Evolutionary conservation across 2,888 invertebrate species (phyloP).

Genomic region (Trachelus stipa): DNA sequence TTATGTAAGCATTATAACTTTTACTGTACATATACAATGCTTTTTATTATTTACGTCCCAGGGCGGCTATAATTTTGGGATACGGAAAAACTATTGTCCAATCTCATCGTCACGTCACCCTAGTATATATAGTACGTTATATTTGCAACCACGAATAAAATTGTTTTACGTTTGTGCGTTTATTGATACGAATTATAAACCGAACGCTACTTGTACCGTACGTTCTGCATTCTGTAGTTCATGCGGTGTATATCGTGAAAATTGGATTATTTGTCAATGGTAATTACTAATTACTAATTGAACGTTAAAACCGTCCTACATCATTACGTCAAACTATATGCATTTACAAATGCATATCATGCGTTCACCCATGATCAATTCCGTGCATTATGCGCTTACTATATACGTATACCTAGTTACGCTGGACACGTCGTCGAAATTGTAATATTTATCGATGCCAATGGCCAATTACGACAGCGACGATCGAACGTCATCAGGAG

Average conservation of each 20-base stretch:
- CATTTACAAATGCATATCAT: background rate
- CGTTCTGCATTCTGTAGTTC: background rate
- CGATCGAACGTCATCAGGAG: background rate
- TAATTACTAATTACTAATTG: background rate
- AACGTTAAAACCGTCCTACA: background rate
- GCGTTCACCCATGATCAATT: background rate
- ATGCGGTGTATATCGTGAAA: background rate
- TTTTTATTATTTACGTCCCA: background rate
- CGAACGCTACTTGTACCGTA: background rate
- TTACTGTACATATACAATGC: background rate
- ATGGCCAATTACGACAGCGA: background rate
- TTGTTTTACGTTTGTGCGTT: background rate
- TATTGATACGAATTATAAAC: background rate
- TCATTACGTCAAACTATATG: background rate
- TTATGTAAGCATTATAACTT: background rate
- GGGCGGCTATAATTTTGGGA: background rate
- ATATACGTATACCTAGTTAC: background rate
- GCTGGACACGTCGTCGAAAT: background rate
- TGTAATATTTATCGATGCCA: background rate
- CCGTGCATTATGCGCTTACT: background rate
- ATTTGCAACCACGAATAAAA: background rate
- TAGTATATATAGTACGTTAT: background rate
- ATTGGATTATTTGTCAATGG: background rate
- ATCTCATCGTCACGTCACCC: background rate
- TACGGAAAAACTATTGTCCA: background rate